phyloP scores from a whole-genome alignment of 1,140 invertebrate species.

The Manduca sexta region DNA sequence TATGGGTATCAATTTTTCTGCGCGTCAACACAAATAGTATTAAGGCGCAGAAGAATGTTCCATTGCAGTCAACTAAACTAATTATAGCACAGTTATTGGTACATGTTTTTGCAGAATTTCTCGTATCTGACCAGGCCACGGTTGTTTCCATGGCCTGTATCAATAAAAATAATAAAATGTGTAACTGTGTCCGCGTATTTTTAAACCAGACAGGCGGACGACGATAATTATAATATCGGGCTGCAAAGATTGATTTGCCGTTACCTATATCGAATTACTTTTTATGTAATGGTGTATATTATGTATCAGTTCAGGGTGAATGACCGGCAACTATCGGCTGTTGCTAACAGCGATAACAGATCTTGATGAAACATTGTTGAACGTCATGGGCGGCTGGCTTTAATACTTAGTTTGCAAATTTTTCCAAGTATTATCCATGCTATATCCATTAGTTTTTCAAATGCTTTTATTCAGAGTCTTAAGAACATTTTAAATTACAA shows the following conservation, averaged over 20 bases:
- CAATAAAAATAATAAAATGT: conserved; percentile 4
- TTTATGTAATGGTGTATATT: conserved; percentile 9
- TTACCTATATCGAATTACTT: conserved; percentile 18
- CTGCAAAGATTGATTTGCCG: conserved; percentile 13
- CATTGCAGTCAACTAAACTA: no score
- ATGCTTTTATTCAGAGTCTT: no score
- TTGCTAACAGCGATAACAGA: conserved; percentile 15
- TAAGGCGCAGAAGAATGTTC: no score
- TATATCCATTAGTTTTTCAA: no score
- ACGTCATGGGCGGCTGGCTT: background rate
- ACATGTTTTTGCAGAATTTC: background rate
- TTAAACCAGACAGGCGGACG: conserved; percentile 5
- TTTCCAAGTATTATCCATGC: no score
- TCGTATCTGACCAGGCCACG: conserved; percentile 4
- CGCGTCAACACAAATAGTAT: no score
- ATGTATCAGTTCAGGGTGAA: conserved; percentile 11
- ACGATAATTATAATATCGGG: conserved; percentile 8
- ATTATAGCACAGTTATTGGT: no score
- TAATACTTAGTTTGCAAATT: no score
- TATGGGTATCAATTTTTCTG: no score
- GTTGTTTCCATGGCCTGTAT: conserved; percentile 9
- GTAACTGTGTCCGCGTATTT: conserved; percentile 4
- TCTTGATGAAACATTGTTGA: conserved; percentile 1
- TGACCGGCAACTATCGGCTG: conserved; percentile 11
- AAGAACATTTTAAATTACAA: no score